Evolutionary conservation across 2,113 vertebrate species (phyloP).

Genomic region (Psittacula cyanocephala): DNA sequence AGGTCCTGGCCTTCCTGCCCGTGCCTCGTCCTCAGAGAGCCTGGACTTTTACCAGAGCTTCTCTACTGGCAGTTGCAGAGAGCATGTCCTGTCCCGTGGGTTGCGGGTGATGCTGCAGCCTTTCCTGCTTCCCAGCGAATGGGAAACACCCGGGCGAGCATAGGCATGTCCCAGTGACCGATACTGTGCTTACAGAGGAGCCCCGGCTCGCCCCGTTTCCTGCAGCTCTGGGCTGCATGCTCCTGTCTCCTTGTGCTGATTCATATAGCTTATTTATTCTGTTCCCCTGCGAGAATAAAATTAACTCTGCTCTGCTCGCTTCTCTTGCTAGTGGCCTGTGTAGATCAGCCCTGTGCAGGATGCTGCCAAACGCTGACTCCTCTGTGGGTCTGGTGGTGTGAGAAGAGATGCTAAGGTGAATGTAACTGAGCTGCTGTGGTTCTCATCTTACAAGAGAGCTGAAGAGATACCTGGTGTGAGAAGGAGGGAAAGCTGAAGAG

Average conservation of each 20-base stretch:
- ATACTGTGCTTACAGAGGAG: background rate
- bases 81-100: background rate
- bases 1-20: background rate
- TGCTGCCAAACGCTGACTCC: background rate
- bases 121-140: background rate
- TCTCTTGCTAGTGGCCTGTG: background rate
- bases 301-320: background rate
- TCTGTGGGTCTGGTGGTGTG: background rate
- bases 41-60: background rate
- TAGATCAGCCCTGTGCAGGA: background rate
- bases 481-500: background rate
- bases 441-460: accelerated
- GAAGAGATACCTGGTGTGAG: accelerated
- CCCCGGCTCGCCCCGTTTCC: accelerated
- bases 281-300: background rate
- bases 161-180: background rate
- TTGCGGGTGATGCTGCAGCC: background rate
- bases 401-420: background rate
- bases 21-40: accelerated
- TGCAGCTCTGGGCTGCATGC: background rate
- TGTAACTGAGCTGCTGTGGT: background rate
- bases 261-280: background rate
- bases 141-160: background rate
- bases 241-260: background rate
- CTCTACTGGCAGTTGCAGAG: background rate